Conservation (phyloP, 2,113 vertebrate genomes). For the Pygoscelis antarcticus region DNA sequence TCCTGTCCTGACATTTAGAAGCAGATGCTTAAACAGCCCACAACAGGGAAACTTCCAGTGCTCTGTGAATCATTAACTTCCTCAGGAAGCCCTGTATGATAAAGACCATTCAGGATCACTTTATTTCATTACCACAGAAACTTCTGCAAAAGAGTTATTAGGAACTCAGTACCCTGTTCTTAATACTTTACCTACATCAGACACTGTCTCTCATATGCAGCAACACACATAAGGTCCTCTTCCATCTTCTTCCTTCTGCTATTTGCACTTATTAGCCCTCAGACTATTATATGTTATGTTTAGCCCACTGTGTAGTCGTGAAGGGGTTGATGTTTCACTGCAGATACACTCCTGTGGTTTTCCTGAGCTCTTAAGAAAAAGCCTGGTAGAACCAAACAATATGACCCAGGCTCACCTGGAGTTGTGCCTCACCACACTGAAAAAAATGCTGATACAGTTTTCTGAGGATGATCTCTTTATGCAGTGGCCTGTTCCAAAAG, state of each 20-base stretch:
- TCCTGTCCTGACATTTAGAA: conserved; percentile 32
- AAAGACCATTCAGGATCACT: not conserved
- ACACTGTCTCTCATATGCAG: not conserved
- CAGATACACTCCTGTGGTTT: not conserved
- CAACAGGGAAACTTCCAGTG: not conserved
- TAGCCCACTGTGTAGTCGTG: not conserved
- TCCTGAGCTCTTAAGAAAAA: not conserved
- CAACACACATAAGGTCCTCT: not conserved
- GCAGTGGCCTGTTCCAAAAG: not conserved
- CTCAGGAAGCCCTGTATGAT: not conserved
- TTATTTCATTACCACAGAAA: not conserved
- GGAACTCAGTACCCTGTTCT: not conserved
- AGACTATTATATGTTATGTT: not conserved
- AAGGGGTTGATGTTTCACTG: not conserved
- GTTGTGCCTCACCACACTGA: not conserved
- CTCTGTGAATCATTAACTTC: not conserved
- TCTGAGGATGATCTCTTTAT: not conserved
- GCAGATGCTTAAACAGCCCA: not conserved
- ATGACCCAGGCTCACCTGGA: not conserved
- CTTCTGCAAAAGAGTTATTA: not conserved
- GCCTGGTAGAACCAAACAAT: not conserved
- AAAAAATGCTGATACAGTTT: not conserved
- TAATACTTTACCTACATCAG: not conserved
- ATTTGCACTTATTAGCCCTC: not conserved
- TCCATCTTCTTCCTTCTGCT: not conserved